These are phyloP conservation scores for Cecidostiba fungosa DNA, from an alignment of 2,888 invertebrate species.

Conservation along the genomic window DNA sequence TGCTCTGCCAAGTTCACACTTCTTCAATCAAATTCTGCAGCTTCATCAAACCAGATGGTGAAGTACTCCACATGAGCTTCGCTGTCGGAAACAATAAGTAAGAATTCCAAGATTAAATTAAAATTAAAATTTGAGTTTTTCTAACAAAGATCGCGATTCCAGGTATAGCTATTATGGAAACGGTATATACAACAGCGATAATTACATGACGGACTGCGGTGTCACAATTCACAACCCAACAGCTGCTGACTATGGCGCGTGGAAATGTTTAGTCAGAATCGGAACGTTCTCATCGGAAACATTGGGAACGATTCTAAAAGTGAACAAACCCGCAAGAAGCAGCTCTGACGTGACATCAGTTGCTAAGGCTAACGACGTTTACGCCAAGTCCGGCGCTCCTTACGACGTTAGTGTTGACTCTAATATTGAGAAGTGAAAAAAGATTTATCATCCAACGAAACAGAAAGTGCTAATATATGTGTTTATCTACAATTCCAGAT, in stretches of 20 bases:
- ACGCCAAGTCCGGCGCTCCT: conserved; percentile 69
- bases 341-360: not conserved
- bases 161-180: conserved; percentile 73
- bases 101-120: not conserved
- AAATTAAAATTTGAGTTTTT: not conserved
- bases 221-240: conserved; percentile 70
- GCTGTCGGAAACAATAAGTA: conserved; percentile 71
- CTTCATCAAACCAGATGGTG: conserved; percentile 72
- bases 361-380: conserved; percentile 62
- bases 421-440: not conserved
- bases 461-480: conserved; percentile 35
- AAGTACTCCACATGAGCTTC: conserved; percentile 66
- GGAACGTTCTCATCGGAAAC: conserved; percentile 16
- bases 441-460: not conserved
- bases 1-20: conserved; percentile 66
- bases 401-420: conserved; percentile 69
- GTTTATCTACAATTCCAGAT: conserved; percentile 66
- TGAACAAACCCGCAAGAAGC: not conserved
- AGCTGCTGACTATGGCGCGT: conserved; percentile 71
- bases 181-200: conserved; percentile 62
- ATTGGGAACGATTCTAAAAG: conserved; percentile 54
- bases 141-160: conserved; percentile 18
- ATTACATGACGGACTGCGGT: conserved; percentile 69
- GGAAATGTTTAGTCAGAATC: conserved; percentile 70
- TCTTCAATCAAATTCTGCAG: conserved; percentile 64